Conservation (phyloP, 2,797 vertebrate species). For the Argyrosomus regius region DNA sequence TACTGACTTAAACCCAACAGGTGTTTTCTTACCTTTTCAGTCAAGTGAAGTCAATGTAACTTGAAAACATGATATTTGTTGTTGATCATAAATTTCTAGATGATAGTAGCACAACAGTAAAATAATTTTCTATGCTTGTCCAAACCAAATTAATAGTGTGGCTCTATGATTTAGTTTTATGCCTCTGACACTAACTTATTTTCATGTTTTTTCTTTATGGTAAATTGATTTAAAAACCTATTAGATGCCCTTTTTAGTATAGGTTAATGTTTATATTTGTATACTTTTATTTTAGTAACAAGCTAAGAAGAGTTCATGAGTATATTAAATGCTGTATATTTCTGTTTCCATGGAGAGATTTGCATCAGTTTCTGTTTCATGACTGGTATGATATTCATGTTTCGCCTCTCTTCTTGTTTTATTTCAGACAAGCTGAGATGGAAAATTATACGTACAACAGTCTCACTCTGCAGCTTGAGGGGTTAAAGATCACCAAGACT, state of each 20-base stretch:
- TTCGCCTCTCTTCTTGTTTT: too few relatives aligned
- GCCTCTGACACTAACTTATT: too few relatives aligned
- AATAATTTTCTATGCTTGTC: too few relatives aligned
- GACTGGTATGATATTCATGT: background rate
- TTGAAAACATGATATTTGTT: too few relatives aligned
- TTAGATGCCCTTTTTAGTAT: background rate
- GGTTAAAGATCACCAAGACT: conserved; percentile 31
- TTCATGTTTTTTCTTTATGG: too few relatives aligned
- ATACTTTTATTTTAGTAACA: background rate
- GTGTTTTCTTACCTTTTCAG: too few relatives aligned
- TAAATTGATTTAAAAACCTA: background rate
- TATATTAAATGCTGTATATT: background rate
- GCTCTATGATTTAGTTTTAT: too few relatives aligned
- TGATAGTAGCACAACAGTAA: too few relatives aligned
- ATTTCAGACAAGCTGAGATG: conserved; percentile 37
- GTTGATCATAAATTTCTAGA: background rate
- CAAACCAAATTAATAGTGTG: too few relatives aligned
- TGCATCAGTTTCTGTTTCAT: background rate
- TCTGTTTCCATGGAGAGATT: background rate
- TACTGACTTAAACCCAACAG: too few relatives aligned
- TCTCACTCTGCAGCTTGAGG: conserved; percentile 51
- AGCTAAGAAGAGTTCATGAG: too few relatives aligned
- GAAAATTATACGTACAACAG: conserved; percentile 52
- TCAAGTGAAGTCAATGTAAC: too few relatives aligned
- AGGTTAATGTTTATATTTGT: background rate